These are phyloP conservation scores for Agelas oroides DNA, from an alignment of 37 sponge, comb jelly and placozoan species.

Conservation along the genomic window DNA sequence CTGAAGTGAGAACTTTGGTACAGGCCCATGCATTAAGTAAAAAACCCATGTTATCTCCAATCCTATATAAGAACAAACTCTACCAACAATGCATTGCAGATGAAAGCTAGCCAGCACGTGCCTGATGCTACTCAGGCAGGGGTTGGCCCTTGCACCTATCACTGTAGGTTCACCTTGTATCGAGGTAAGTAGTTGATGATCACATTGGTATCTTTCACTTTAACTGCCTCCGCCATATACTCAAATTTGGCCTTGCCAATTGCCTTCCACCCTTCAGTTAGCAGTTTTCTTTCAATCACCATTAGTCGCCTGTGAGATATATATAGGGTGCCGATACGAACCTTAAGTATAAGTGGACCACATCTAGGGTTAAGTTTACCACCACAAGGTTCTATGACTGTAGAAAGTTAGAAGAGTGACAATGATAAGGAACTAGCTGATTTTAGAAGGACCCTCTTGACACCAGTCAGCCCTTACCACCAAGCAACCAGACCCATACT, in stretches of 20 bases:
- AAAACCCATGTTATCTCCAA: neutral
- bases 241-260: conserved; percentile 17
- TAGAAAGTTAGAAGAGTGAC: too few relatives aligned
- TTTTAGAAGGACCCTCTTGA: too few relatives aligned
- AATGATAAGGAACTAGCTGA: too few relatives aligned
- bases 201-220: conserved; percentile 23
- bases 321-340: neutral
- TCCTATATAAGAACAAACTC: too few relatives aligned
- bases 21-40: neutral
- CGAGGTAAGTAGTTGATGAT: conserved; percentile 22
- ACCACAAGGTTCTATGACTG: too few relatives aligned
- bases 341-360: neutral
- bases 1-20: neutral
- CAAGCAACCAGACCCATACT: too few relatives aligned
- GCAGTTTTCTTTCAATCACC: conserved; percentile 31
- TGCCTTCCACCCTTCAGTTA: conserved; percentile 65
- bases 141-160: too few relatives aligned
- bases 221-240: conserved; percentile 17
- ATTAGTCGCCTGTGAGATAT: conserved; percentile 36
- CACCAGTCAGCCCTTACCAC: too few relatives aligned
- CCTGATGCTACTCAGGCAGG: too few relatives aligned
- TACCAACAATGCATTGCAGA: too few relatives aligned
- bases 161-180: conserved; percentile 43
- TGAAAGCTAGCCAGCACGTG: too few relatives aligned
- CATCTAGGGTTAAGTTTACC: too few relatives aligned